Base-by-base conservation (phyloP, 2,113 vertebrate genomes). In the Phocoena sinus region DNA sequence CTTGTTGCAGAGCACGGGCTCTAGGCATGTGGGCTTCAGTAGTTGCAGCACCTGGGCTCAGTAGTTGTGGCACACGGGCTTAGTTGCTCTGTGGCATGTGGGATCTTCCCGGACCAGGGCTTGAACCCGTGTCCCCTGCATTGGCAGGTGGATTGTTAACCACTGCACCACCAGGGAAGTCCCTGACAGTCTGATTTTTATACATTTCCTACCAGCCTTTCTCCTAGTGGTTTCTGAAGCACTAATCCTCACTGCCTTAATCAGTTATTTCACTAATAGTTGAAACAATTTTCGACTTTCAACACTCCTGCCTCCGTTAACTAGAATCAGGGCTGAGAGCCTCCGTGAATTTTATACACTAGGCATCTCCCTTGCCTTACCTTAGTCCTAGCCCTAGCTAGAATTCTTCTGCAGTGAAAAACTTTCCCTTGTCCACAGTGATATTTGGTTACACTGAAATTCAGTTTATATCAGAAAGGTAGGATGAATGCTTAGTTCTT, bases 401-500 rank as follows among this genome's bases (percentile, higher is more conserved):
- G 62, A 71, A 80, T 65, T 95, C 67, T 82, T 82, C 68, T 12
- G 38, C 65, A 28, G 60, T 44, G 18, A 88, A 82, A 73, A 36
- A 25, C 25, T 21, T 50, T 73, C 31, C 83, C 84, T 60, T 60
- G 33, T 76, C 36, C 38, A 83, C 1, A 8, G 47, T 14, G 36
- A n/a, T n/a, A 88, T 60, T 82, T 0, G 1, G 18, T 68, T 60
- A 67, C 20, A 50, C 8, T 38, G 47, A 88, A 82, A 60, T 93
- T 67, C 58, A 33, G 3, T 88, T 77, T 89, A 25, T 62, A 63
- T 77, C 41, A 53, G 62, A 96, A 96, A 83, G 38, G 47, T 33
- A 73, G 58, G 67, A 53, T 41, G 44, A 38, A 60, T 68, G 17
- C 65, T 56, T 94, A 56, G 36, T 74, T 60, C 36, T 79, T 91